Conservation (phyloP, 2,888 invertebrate species). For the Trachelus troglodyta region DNA sequence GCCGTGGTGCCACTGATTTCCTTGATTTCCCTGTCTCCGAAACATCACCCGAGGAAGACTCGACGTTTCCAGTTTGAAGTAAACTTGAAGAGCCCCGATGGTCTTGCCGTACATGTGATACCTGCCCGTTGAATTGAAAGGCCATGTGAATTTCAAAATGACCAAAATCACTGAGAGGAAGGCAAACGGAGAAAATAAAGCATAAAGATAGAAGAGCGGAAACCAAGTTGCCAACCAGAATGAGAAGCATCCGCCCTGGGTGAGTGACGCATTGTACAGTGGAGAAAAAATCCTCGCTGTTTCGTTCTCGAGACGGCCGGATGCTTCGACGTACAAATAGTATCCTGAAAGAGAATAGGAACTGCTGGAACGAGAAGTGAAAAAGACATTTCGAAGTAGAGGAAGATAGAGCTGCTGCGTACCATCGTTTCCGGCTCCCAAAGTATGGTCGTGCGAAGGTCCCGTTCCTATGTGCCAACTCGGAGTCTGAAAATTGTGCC, state of each 20-base stretch:
- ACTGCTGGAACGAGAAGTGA: background rate
- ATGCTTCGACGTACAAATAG: constrained; percentile 87
- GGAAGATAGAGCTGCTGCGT: constrained; percentile 25
- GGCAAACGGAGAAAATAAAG: too few relatives aligned
- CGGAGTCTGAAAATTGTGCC: constrained; percentile 74
- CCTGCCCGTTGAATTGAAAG: constrained; percentile 68
- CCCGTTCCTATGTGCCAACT: constrained; percentile 77
- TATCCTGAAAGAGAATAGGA: constrained; percentile 70
- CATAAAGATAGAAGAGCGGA: too few relatives aligned
- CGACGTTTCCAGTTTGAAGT: constrained; percentile 67
- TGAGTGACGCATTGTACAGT: constrained; percentile 69
- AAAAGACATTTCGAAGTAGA: constrained; percentile 4
- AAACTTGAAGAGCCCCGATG: constrained; percentile 70
- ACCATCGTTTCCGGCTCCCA: constrained; percentile 70
- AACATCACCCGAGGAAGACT: constrained; percentile 71
- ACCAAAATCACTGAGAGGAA: too few relatives aligned
- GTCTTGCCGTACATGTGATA: constrained; percentile 84
- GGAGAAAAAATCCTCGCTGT: constrained; percentile 82
- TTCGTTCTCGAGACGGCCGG: constrained; percentile 72
- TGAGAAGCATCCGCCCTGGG: constrained; percentile 68
- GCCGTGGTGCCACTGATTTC: constrained; percentile 75
- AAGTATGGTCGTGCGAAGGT: constrained; percentile 82
- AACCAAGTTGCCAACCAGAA: constrained; percentile 52
- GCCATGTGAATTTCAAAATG: background rate
- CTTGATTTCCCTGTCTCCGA: constrained; percentile 75